phyloP scores from a whole-genome alignment of 2,888 invertebrate genomes.

The Chironomus riparius region DNA sequence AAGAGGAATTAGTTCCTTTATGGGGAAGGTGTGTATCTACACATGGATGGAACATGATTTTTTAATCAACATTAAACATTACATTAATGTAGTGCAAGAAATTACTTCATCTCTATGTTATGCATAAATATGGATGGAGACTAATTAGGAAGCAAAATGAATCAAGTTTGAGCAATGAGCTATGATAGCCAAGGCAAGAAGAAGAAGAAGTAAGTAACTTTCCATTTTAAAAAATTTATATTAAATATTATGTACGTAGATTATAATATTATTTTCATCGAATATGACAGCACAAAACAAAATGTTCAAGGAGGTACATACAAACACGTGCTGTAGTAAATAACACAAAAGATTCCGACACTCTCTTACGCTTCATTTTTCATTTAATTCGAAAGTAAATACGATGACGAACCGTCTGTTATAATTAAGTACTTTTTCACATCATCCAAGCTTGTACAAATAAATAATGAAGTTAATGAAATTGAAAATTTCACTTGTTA shows the following conservation, averaged over 20 bases:
- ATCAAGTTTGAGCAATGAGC: neutral
- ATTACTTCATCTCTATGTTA: neutral
- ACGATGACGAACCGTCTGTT: neutral
- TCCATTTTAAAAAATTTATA: neutral
- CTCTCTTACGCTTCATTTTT: neutral
- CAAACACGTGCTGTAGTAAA: neutral
- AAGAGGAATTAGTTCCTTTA: constrained; percentile 14
- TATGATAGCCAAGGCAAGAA: neutral
- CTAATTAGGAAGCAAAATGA: constrained; percentile 3
- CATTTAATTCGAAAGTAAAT: neutral
- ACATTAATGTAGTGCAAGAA: neutral
- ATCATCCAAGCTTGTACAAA: neutral
- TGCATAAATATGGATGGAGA: neutral
- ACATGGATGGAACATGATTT: neutral
- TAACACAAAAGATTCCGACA: neutral
- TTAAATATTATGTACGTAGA: neutral
- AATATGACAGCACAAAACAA: neutral
- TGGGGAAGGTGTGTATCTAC: neutral
- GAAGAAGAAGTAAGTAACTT: neutral
- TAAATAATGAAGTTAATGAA: neutral
- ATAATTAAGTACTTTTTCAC: neutral
- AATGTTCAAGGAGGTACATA: neutral
- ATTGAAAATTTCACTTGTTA: constrained; percentile 2
- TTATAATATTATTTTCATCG: neutral
- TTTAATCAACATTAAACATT: neutral